These are phyloP conservation scores for Xylocopa sonorina DNA, from an alignment of 1,140 invertebrate genomes.

Conservation along the genomic window DNA sequence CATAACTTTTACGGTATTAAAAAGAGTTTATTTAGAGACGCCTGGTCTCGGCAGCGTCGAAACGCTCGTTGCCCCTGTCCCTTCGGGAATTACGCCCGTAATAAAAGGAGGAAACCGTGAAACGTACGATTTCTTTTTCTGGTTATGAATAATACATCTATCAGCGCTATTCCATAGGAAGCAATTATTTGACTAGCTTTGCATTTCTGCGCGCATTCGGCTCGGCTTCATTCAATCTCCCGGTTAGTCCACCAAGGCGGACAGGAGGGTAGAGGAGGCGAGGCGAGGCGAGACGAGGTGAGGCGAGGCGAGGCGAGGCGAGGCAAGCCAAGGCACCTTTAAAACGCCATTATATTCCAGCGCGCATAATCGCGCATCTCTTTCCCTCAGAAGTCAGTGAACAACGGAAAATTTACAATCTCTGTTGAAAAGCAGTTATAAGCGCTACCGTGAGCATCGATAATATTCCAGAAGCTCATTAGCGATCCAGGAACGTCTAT, in stretches of 20 bases:
- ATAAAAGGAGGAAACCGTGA: neutral
- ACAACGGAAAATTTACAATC: conserved; percentile 55
- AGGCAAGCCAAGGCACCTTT: no score
- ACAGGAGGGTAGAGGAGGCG: no score
- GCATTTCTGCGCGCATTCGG: neutral
- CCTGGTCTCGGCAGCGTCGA: no score
- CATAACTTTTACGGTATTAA: no score
- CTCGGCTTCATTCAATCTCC: neutral
- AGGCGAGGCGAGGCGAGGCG: no score
- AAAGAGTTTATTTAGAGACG: no score
- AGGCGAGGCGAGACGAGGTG: no score
- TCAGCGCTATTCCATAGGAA: neutral
- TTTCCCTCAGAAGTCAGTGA: conserved; percentile 40
- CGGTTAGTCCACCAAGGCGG: neutral
- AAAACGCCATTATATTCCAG: conserved; percentile 36
- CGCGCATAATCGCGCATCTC: conserved; percentile 37
- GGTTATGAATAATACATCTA: conserved; percentile 2
- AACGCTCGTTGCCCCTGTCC: no score
- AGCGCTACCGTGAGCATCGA: conserved; percentile 59
- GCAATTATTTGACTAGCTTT: conserved; percentile 26
- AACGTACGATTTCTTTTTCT: conserved; percentile 3
- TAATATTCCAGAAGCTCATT: conserved; percentile 69
- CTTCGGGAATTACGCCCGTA: no score
- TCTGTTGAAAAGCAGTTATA: conserved; percentile 55
- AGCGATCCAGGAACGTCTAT: conserved; percentile 68